Evolutionary conservation across 2,113 vertebrate species (phyloP).

Genomic region (Ochotona princeps): DNA sequence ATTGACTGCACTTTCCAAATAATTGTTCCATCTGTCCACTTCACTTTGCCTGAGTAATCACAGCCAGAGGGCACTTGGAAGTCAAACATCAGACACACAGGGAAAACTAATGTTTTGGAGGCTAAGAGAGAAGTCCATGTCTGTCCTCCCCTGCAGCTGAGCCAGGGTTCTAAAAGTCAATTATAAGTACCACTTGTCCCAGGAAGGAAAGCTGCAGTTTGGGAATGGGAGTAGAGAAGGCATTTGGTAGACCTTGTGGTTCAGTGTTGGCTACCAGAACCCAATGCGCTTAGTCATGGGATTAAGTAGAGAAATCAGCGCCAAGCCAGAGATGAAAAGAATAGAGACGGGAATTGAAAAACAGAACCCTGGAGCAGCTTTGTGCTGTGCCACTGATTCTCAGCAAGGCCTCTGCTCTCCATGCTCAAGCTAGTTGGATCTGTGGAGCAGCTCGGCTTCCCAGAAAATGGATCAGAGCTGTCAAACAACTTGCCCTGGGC

Average conservation of each 20-base stretch:
- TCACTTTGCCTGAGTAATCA: constrained; percentile 74
- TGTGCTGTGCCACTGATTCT: neutral
- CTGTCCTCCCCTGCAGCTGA: constrained; percentile 38
- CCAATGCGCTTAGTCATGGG: neutral
- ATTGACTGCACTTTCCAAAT: constrained; percentile 66
- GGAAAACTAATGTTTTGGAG: constrained; percentile 31
- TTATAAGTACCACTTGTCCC: neutral
- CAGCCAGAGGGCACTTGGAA: constrained; percentile 74
- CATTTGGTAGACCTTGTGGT: neutral
- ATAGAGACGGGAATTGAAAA: neutral
- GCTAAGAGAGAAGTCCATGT: neutral
- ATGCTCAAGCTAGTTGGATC: neutral
- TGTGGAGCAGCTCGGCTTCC: constrained; percentile 8
- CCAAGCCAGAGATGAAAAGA: neutral
- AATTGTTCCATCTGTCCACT: constrained; percentile 79
- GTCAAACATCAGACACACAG: constrained; percentile 61
- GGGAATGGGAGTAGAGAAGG: neutral
- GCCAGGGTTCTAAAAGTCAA: constrained; percentile 16
- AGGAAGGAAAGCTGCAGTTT: constrained; percentile 27
- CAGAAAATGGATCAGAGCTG: neutral
- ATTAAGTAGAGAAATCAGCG: neutral
- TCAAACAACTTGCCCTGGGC: neutral
- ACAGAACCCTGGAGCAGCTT: neutral
- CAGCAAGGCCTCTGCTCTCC: neutral
- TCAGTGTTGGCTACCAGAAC: neutral